A percentile compares a stretch with the other conserved stretches of the same genome.
phyloP scores from a whole-genome alignment of 2,113 vertebrate genomes.

The Parus major region DNA sequence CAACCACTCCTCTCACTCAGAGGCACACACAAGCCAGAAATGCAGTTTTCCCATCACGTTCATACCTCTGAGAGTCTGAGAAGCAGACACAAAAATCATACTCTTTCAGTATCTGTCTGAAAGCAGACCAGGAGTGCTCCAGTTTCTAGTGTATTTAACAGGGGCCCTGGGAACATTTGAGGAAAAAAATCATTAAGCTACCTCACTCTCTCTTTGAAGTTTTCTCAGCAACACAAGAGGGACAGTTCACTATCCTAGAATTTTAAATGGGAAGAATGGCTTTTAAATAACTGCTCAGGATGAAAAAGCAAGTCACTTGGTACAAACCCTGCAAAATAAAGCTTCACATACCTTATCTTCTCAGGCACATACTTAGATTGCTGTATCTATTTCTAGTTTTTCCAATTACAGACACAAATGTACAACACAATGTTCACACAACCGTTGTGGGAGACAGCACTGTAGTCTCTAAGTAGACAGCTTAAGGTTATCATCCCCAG shows the following conservation, averaged over 20 bases:
- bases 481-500: not conserved
- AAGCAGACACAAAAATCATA: not conserved
- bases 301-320: not conserved
- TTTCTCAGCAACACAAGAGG: not conserved
- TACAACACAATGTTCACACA: not conserved
- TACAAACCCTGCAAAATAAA: not conserved
- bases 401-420: not conserved
- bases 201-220: not conserved
- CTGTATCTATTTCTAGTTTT: not conserved
- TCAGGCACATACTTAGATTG: not conserved
- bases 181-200: not conserved
- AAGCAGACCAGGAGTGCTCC: not conserved
- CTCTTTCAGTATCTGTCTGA: not conserved
- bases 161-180: not conserved
- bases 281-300: not conserved
- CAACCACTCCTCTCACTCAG: not conserved
- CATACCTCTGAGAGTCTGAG: not conserved
- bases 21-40: not conserved
- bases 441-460: not conserved
- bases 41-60: not conserved
- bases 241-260: not conserved
- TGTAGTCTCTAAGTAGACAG: not conserved
- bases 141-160: not conserved
- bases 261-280: not conserved
- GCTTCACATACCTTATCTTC: not conserved